These are phyloP conservation scores for Megaceryle maxima DNA, from an alignment of 2,113 vertebrate species.

Conservation along the genomic window DNA sequence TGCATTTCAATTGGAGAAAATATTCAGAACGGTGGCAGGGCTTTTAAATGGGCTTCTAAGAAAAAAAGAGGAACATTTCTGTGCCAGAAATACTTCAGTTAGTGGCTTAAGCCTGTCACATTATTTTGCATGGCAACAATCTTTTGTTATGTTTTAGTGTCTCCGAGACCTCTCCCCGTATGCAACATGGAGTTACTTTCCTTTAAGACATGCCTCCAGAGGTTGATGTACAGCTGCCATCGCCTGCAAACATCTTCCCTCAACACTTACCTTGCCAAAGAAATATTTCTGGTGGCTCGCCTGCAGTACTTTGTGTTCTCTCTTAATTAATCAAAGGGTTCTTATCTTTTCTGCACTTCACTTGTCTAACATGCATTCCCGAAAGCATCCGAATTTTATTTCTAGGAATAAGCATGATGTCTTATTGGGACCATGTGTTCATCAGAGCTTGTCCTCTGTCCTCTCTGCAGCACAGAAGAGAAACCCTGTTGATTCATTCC, in stretches of 20 bases:
- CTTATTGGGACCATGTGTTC: conserved; percentile 3
- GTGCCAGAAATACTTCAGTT: background rate
- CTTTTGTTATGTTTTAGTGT: background rate
- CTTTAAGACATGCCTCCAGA: background rate
- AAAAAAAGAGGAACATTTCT: background rate
- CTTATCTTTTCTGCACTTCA: background rate
- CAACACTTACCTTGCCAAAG: background rate
- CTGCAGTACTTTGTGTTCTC: background rate
- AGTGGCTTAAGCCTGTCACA: background rate
- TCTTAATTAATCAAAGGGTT: conserved; percentile 1
- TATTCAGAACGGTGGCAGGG: background rate
- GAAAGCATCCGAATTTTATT: background rate
- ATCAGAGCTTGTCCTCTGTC: background rate
- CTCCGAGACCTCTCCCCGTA: background rate
- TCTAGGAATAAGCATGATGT: conserved; percentile 2
- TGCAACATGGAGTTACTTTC: background rate
- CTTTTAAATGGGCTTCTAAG: background rate
- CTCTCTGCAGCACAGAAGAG: background rate
- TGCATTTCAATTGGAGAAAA: background rate
- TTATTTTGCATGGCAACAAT: background rate
- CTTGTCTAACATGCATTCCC: background rate
- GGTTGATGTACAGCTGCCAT: background rate
- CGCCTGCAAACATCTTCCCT: background rate
- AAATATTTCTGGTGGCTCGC: background rate
- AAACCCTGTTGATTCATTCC: background rate